Conservation (phyloP, 2,797 vertebrate species). For the Hemibagrus guttatus region DNA sequence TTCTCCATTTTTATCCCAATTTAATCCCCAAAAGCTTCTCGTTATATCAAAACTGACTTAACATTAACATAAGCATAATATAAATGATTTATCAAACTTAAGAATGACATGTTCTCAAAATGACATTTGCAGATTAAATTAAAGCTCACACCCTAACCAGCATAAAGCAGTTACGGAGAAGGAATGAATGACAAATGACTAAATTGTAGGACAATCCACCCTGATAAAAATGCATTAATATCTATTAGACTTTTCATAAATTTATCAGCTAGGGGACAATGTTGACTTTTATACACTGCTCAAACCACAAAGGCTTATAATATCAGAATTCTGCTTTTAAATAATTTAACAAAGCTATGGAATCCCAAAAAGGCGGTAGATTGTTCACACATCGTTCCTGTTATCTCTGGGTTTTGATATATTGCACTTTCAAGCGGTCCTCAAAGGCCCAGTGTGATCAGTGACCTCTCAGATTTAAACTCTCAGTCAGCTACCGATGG, state of each 20-base stretch:
- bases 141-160: background rate
- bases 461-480: constrained; percentile 57
- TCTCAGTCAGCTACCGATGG: constrained; percentile 39
- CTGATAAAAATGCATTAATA: background rate
- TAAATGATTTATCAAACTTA: background rate
- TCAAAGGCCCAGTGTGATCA: constrained; percentile 27
- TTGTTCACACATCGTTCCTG: constrained; percentile 49
- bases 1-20: no score
- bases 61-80: background rate
- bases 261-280: background rate
- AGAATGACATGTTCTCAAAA: background rate
- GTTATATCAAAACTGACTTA: background rate
- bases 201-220: background rate
- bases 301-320: background rate
- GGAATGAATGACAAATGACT: background rate
- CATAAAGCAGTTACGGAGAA: background rate
- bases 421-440: constrained; percentile 47
- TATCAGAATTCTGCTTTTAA: constrained; percentile 5
- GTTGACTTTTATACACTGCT: background rate
- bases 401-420: constrained; percentile 46
- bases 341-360: background rate
- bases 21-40: background rate
- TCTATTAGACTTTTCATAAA: background rate
- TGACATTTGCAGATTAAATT: constrained; percentile 11
- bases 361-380: background rate